phyloP scores from a whole-genome alignment of 2,113 vertebrate genomes.

The Galeopterus variegatus region DNA sequence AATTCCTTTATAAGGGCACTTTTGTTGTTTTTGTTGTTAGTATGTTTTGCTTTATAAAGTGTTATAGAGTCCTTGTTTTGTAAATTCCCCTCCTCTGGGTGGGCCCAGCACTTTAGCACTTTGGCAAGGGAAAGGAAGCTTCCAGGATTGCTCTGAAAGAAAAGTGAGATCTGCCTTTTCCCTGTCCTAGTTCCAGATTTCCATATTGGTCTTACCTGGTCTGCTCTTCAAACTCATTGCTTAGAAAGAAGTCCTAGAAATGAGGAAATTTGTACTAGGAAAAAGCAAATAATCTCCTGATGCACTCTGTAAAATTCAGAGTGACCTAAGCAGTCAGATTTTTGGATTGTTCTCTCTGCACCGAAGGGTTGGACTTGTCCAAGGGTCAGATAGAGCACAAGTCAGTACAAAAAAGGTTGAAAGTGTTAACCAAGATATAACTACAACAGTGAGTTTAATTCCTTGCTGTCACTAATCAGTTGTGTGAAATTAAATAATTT shows the following conservation, averaged over 20 bases:
- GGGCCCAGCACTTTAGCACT: neutral
- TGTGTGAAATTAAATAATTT: neutral
- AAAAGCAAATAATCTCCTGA: neutral
- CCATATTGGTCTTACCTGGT: neutral
- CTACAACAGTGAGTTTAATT: conserved; percentile 36
- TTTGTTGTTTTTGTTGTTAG: conserved; percentile 16
- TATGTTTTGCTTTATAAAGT: conserved; percentile 8
- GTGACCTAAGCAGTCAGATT: neutral
- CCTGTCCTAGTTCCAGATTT: neutral
- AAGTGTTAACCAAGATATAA: conserved; percentile 36
- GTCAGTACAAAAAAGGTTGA: conserved; percentile 4
- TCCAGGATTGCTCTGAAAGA: conserved; percentile 35
- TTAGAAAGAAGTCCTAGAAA: conserved; percentile 21
- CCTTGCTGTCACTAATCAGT: neutral
- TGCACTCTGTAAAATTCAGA: neutral
- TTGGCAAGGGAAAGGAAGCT: conserved; percentile 24
- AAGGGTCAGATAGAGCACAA: neutral
- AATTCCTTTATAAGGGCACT: neutral
- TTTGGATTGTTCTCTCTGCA: neutral
- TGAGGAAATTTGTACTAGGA: conserved; percentile 9
- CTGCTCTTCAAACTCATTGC: neutral
- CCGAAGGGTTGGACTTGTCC: neutral
- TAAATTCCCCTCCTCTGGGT: neutral
- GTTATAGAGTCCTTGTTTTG: neutral
- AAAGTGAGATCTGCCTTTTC: neutral